Base-by-base conservation (phyloP, 2,888 invertebrate genomes). In the Ametastegia equiseti region DNA sequence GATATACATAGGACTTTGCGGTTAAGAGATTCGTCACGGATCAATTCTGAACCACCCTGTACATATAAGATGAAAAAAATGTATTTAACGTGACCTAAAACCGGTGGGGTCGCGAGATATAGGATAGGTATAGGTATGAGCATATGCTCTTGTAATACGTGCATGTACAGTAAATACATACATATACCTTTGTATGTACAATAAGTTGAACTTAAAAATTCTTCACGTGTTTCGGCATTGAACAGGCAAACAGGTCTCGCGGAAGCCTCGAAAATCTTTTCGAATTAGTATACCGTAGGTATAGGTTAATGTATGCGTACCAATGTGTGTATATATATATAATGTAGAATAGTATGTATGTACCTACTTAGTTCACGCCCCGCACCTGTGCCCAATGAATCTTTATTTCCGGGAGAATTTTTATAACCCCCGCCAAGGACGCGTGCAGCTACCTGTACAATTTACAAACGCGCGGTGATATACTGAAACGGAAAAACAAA, bases 231-330 rank as follows among this genome's bases (percentile, higher is more conserved):
- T 45, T 47, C 71, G 71, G 30, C 71, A 71, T 71, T 71, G 71
- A 71, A 27, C 2, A 36, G 30, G 2, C 23, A 42, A 71, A n/a
- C 45, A 47, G 27, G 47, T 47, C n/a, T 45, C 45, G 30, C 60
- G 60, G 30, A 60, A 71, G 36, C 71, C 71, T 71, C 71, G 71
- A 47, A 71, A 71, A 71, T 71, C 30, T 42, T 47, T 30, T 47
- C 47, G 47, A 71, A 71, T 27, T 3, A 30, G 15, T 67, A 19
- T n/a, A n/a, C n/a, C n/a, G n/a, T n/a, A n/a, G n/a, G n/a, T 19
- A 11, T 23, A 30, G 54, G 47, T 47, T n/a, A n/a, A 47, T 13
- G 15, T 47, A 47, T 47, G 3, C 13, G 4, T 6, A 13, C 9
- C 15, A 5, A 15, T n/a, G 33, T 65, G 19, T 2, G 36, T 65